phyloP scores from a whole-genome alignment of 2,113 vertebrate species.

The Tauraco erythrolophus region DNA sequence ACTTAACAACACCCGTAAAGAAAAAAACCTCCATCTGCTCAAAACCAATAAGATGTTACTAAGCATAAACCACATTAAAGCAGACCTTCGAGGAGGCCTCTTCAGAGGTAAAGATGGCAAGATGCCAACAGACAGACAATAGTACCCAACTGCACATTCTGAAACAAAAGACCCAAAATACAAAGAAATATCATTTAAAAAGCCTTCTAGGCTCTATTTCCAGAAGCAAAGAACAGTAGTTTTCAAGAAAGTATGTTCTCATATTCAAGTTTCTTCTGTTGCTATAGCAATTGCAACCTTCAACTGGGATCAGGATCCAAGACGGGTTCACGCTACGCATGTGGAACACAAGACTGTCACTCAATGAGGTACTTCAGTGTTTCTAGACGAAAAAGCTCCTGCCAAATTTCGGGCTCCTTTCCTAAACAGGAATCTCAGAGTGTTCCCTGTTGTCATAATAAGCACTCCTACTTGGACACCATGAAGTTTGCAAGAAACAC shows the following conservation, averaged over 20 bases:
- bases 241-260: background rate
- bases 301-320: background rate
- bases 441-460: background rate
- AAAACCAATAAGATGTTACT: background rate
- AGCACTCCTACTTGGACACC: background rate
- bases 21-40: background rate
- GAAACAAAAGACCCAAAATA: background rate
- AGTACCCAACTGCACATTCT: background rate
- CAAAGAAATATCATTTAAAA: background rate
- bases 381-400: background rate
- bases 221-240: background rate
- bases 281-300: background rate
- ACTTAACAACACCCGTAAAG: background rate
- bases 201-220: background rate
- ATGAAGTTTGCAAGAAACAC: fast-evolving
- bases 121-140: background rate
- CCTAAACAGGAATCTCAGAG: background rate
- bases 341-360: background rate
- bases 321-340: fast-evolving
- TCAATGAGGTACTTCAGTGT: background rate
- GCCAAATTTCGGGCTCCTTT: background rate
- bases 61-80: fast-evolving
- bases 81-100: background rate
- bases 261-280: background rate
- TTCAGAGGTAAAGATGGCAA: background rate